phyloP scores from a whole-genome alignment of 2,888 invertebrate species.

The Tipula vernalis region DNA sequence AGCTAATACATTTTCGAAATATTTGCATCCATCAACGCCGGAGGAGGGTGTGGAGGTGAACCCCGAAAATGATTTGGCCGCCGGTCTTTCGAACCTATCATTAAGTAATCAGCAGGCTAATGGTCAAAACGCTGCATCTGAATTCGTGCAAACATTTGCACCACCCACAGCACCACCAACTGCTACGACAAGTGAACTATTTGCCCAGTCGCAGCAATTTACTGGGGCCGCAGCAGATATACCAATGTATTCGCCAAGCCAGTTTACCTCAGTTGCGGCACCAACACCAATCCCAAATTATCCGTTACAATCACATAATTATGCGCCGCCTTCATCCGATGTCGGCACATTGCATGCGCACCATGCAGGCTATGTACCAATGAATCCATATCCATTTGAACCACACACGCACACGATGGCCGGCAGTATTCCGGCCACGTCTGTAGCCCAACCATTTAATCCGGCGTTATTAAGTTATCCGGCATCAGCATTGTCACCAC shows the following conservation, averaged over 20 bases:
- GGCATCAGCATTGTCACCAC: not conserved
- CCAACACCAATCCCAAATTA: conserved; percentile 35
- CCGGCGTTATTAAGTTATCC: conserved; percentile 18
- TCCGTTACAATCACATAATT: conserved; percentile 21
- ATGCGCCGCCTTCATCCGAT: not conserved
- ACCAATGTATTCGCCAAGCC: conserved; percentile 31
- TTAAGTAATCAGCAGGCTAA: not conserved
- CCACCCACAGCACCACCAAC: not conserved
- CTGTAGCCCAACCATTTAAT: conserved; percentile 6
- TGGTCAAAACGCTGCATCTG: not conserved
- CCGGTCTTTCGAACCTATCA: not conserved
- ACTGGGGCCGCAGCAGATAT: conserved; percentile 17
- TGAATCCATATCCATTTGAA: not conserved
- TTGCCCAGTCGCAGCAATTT: not conserved
- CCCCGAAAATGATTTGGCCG: not conserved
- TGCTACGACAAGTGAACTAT: not conserved
- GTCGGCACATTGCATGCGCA: conserved; percentile 24
- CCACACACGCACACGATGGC: conserved; percentile 15
- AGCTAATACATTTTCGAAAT: conserved; percentile 27
- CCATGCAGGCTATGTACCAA: not conserved
- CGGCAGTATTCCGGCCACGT: conserved; percentile 17
- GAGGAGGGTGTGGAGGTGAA: not conserved
- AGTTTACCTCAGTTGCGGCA: conserved; percentile 33
- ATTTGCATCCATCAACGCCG: not conserved
- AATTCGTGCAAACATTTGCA: not conserved